Evolutionary conservation across 2,113 vertebrate genomes (phyloP), one percentile per base, ranked within the genome.

Genomic region (Pangasianodon gigas): DNA sequence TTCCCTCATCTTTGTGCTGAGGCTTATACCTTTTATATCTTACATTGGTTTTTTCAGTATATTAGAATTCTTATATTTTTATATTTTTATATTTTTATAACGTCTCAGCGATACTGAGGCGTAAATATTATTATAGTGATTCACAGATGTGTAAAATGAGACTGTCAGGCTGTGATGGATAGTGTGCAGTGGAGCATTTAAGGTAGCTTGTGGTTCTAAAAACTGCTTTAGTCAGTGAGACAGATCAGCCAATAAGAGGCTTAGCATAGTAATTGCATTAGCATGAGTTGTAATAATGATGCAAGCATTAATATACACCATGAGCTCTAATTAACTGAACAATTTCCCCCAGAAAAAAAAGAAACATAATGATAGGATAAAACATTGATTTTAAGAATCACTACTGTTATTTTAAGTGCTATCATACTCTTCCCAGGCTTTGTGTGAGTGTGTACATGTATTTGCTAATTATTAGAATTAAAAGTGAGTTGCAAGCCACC

Each of bases 71-170:
- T 84, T 83, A 21, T 71, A 56, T 44, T 65, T 75, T 60, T 54
- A 21, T 71, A 56, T 44, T 65, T 75, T 60, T 54, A 19, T 60
- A 60, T 81, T 75, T 85, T 81, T 65, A 52, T 85, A 62, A 69
- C 6, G 7, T 60, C 71, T 84, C 74, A 56, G 32, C 48, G 44
- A 88, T 71, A 69, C 88, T 79, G 60, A 58, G 77, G 83, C 83
- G 14, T 48, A 74, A 81, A 87, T 84, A 91, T 90, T 75, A 87
- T 62, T 88, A 79, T 75, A 86, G 87, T 79, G 87, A 77, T 77
- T 89, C 89, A 69, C 65, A 87, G 84, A 89, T 85, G 87, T 89
- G 84, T 82, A 84, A 91, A 88, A 91, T 91, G 37, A 86, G 87
- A n/a, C 79, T 90, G 89, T 83, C 65, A 87, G 56, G 80, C 48